These are phyloP conservation scores for Eupithecia subumbrata DNA, from an alignment of 2,888 invertebrate genomes.

Conservation along the genomic window DNA sequence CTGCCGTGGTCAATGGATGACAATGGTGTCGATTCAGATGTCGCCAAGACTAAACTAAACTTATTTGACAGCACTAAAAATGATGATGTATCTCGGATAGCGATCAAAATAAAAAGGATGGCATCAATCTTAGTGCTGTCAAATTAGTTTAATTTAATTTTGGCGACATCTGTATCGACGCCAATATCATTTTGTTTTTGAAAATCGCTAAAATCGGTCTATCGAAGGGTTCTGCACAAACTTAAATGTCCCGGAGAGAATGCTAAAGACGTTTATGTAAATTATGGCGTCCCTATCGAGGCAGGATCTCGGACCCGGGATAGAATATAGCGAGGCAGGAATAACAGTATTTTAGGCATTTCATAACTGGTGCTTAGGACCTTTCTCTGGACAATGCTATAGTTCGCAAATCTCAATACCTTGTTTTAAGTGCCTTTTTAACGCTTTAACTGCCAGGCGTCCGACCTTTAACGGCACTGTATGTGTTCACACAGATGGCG, in stretches of 20 bases:
- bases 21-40: too few species aligned
- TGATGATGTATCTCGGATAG: too few species aligned
- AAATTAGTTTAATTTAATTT: too few species aligned
- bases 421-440: neutral
- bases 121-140: too few species aligned
- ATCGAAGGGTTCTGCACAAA: conserved; percentile 24
- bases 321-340: conserved; percentile 57
- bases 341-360: conserved; percentile 48
- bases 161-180: too few species aligned
- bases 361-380: conserved; percentile 1
- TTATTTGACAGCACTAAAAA: too few species aligned
- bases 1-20: too few species aligned
- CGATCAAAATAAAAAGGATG: too few species aligned
- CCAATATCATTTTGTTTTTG: too few species aligned
- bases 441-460: neutral
- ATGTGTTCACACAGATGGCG: too few species aligned
- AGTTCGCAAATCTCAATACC: neutral
- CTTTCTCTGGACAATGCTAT: neutral
- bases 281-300: conserved; percentile 64
- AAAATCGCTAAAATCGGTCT: neutral
- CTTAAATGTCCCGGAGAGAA: conserved; percentile 33
- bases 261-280: conserved; percentile 71
- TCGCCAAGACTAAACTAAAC: too few species aligned
- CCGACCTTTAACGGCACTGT: too few species aligned
- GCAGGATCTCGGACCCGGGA: conserved; percentile 61